Evolutionary conservation across 2,113 vertebrate genomes (phyloP).

Genomic region (Pelecanus crispus): DNA sequence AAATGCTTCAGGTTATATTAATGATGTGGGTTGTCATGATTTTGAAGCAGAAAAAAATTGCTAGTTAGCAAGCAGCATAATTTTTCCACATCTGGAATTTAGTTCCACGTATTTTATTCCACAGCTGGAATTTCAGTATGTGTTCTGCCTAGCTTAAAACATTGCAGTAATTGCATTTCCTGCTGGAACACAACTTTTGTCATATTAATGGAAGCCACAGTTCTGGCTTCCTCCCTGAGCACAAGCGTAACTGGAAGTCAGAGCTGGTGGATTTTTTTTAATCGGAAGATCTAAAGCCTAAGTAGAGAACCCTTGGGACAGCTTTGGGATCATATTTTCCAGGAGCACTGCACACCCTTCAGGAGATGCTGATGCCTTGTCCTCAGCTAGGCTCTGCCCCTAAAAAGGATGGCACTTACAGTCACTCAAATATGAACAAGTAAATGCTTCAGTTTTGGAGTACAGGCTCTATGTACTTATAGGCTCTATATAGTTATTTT

Average conservation of each 20-base stretch:
- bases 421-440: not conserved
- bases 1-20: not conserved
- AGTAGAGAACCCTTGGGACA: not conserved
- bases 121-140: not conserved
- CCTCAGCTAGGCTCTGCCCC: not conserved
- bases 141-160: not conserved
- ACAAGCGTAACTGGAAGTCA: not conserved
- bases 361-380: not conserved
- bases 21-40: not conserved
- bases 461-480: not conserved
- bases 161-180: not conserved
- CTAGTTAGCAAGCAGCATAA: not conserved
- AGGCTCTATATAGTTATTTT: not conserved
- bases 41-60: not conserved
- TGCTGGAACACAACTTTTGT: not conserved
- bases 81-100: not conserved
- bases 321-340: not conserved
- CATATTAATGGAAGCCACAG: not conserved
- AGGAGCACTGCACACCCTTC: not conserved
- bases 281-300: not conserved
- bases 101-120: not conserved
- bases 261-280: not conserved
- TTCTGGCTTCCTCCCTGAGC: not conserved
- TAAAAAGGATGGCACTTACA: not conserved
- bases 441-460: not conserved